Percentiles rank a stretch among this genome's conserved stretches.
These are phyloP conservation scores for Ianthella basta DNA, from an alignment of 37 sponge, comb jelly and placozoan species.

Conservation along the genomic window DNA sequence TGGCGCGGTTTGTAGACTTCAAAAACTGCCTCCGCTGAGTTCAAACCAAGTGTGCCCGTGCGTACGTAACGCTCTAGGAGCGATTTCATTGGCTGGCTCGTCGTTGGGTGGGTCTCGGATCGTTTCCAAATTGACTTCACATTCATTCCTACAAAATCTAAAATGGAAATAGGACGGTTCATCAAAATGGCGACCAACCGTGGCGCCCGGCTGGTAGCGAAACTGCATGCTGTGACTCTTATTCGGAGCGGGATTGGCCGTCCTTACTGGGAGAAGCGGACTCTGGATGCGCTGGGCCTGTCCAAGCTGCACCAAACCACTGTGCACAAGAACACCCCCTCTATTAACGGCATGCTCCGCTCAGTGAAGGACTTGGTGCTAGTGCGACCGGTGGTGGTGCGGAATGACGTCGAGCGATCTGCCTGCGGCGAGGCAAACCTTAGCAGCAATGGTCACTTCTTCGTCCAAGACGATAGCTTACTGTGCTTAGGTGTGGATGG, in stretches of 20 bases:
- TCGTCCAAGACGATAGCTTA: neutral
- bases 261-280: constrained; percentile 82
- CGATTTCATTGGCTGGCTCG: constrained; percentile 1
- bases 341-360: constrained; percentile 65
- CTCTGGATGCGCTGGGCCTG: constrained; percentile 70
- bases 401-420: constrained; percentile 71
- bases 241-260: constrained; percentile 81
- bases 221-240: constrained; percentile 76
- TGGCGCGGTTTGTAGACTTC: neutral
- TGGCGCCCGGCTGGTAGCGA: constrained; percentile 33
- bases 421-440: constrained; percentile 48
- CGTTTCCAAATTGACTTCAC: neutral
- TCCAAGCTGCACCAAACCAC: constrained; percentile 74
- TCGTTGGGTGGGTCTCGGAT: neutral
- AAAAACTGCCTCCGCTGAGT: constrained; percentile 14
- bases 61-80: neutral
- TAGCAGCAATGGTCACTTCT: constrained; percentile 54
- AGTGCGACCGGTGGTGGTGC: constrained; percentile 63
- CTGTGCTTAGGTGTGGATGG: neutral
- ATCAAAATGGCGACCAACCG: constrained; percentile 38
- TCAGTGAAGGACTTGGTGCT: constrained; percentile 72
- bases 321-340: constrained; percentile 82
- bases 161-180: neutral
- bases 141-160: neutral
- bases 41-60: neutral